These are phyloP conservation scores for Ciconia nigra DNA, from an alignment of 2,797 vertebrate genomes.

Conservation along the genomic window DNA sequence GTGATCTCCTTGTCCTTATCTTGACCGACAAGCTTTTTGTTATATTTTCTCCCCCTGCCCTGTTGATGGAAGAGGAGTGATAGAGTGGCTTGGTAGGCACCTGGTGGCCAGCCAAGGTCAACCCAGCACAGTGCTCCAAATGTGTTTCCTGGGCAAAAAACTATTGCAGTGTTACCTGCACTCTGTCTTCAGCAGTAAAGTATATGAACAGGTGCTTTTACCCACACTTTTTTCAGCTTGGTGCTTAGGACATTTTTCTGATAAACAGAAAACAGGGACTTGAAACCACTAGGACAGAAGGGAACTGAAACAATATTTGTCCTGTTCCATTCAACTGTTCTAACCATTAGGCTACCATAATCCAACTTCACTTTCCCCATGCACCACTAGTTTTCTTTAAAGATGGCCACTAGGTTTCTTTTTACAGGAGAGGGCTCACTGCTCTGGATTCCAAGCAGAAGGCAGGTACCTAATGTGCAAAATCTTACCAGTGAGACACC, in stretches of 20 bases:
- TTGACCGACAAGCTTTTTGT: fast-evolving
- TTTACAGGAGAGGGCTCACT: not conserved
- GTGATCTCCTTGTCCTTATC: not conserved
- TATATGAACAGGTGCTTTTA: not conserved
- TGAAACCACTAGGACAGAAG: not conserved
- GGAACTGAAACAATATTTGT: not conserved
- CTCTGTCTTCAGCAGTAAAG: not conserved
- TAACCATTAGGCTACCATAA: not conserved
- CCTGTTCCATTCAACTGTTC: not conserved
- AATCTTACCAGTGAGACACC: not conserved
- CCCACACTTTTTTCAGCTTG: not conserved
- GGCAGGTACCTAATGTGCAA: not conserved
- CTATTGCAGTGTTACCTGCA: not conserved
- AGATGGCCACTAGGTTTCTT: not conserved
- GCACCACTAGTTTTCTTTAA: not conserved
- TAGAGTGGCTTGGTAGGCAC: not conserved
- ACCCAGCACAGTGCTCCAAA: not conserved
- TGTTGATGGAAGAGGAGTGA: not conserved
- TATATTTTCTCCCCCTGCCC: not conserved
- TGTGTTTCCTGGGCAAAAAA: not conserved
- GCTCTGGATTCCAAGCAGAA: not conserved
- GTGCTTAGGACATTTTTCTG: not conserved
- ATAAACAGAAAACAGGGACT: not conserved
- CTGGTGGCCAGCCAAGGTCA: not conserved
- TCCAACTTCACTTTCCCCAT: not conserved